Base-by-base conservation (phyloP, 2,888 invertebrate species). In the Drosophila nr. medialis region DNA sequence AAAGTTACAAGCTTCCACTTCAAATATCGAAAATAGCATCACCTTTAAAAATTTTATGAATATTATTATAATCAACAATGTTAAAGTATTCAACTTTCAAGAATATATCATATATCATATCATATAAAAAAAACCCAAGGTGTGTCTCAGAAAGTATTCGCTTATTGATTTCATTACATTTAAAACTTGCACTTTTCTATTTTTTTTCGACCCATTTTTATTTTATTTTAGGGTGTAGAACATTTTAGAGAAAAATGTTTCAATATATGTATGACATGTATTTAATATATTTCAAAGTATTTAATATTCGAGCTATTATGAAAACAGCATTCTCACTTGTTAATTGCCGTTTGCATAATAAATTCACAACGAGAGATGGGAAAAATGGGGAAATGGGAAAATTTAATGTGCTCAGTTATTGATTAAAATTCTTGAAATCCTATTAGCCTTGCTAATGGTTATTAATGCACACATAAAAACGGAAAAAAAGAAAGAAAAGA, bases 361-460 rank as follows among this genome's bases (percentile, higher is more conserved):
- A 68, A 83, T 74, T 65, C 30, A 51, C 34, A 61, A 62, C 66
- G 64, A 72, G 60, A 75, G 68, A 82, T 62, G n/a, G n/a, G n/a
- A n/a, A n/a, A n/a, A n/a, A n/a, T n/a, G n/a, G n/a, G n/a, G n/a
- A 32, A 27, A 42, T 38, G 42, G 18, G 72, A 32, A 64, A 75
- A 77, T 80, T 66, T 74, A 77, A 72, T 74, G 65, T 32, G 56
- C 49, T 48, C 45, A 53, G 65, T 75, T 75, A 88, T 81, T 86
- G 86, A 76, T 76, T 83, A 73, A 74, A 84, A 71, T 65, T 64
- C 73, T 72, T 75, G 38, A 77, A 81, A 74, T 76, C 58, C 65
- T 64, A 62, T 76, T 79, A 74, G 63, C 62, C 65, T 54, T 54
- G 56, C 49, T 48, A 72, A 77, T 80, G 62, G 48, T 68, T 73